Evolutionary conservation across 2,113 vertebrate species (phyloP).

Genomic region (Sarotherodon lohbergeri): DNA sequence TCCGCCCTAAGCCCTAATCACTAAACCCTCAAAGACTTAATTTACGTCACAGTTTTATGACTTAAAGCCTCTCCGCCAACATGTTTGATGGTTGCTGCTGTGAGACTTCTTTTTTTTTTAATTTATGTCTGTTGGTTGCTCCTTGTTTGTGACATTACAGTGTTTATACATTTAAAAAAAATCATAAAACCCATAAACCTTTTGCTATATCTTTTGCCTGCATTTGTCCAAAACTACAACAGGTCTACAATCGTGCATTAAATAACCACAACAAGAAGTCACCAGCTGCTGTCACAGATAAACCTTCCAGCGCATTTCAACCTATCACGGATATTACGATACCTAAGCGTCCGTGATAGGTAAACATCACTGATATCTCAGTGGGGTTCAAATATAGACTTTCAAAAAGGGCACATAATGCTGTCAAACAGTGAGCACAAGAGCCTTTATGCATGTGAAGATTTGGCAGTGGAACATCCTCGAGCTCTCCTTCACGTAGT

Average conservation of each 20-base stretch:
- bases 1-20: not conserved
- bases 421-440: not conserved
- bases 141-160: not conserved
- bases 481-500: not conserved
- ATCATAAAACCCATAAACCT: not conserved
- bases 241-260: not conserved
- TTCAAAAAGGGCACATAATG: not conserved
- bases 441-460: not conserved
- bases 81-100: not conserved
- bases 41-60: not conserved
- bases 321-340: not conserved
- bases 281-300: not conserved
- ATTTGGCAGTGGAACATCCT: not conserved
- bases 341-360: not conserved
- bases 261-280: not conserved
- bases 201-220: not conserved
- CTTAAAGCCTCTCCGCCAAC: not conserved
- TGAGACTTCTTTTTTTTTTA: not conserved
- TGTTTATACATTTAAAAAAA: not conserved
- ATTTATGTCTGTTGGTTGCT: not conserved
- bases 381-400: not conserved
- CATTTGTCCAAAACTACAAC: not conserved
- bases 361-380: not conserved
- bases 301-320: not conserved
- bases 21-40: not conserved